phyloP scores from a whole-genome alignment of 2,113 vertebrate genomes.

The Elachura formosa region DNA sequence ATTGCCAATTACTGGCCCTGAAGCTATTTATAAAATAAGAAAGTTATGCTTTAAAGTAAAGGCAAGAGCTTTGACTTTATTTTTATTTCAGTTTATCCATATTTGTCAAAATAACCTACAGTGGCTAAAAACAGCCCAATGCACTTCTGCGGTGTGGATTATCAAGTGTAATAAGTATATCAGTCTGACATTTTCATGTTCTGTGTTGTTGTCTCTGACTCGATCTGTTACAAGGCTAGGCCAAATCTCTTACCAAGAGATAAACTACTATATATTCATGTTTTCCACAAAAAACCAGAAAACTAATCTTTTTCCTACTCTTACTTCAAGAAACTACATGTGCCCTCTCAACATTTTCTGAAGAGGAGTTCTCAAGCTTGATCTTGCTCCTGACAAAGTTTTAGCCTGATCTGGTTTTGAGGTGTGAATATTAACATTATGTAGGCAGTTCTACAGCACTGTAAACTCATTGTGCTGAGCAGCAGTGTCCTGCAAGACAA shows the following conservation, averaged over 20 bases:
- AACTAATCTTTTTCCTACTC: not conserved
- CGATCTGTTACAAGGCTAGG: not conserved
- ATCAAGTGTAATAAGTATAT: not conserved
- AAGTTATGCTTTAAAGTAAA: not conserved
- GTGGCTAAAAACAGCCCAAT: not conserved
- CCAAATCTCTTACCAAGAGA: not conserved
- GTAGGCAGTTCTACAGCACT: not conserved
- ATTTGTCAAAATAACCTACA: not conserved
- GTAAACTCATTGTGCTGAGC: not conserved
- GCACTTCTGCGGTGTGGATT: not conserved
- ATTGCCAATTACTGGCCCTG: not conserved
- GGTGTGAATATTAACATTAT: not conserved
- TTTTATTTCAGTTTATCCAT: not conserved
- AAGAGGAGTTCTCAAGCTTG: not conserved
- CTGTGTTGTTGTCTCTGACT: not conserved
- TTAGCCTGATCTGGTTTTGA: not conserved
- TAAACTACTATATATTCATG: fast-evolving
- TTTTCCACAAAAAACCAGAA: not conserved
- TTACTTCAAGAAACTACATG: not conserved
- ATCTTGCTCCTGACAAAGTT: not conserved
- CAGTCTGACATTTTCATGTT: not conserved
- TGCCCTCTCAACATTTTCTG: not conserved
- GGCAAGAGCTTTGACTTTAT: not conserved
- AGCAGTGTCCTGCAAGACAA: not conserved
- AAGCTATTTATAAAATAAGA: not conserved